Conservation (phyloP, 2,888 invertebrate genomes). For the Anoplius nigerrimus region DNA sequence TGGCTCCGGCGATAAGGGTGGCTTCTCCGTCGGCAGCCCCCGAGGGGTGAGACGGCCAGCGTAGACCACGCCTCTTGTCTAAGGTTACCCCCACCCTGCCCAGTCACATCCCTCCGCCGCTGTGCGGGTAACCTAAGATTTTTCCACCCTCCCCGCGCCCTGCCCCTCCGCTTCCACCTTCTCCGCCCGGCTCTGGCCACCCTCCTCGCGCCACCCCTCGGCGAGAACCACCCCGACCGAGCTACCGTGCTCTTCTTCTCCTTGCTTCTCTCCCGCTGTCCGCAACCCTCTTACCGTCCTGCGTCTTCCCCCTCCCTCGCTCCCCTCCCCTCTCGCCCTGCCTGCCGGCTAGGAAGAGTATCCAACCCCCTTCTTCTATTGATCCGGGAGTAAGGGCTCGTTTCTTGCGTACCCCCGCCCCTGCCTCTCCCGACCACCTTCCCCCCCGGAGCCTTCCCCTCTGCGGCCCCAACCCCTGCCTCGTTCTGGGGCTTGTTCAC, state of each 20-base stretch:
- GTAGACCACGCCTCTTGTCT: slow-evolving; percentile 73
- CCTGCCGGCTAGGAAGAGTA: slow-evolving; percentile 40
- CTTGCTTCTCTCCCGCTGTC: slow-evolving; percentile 8
- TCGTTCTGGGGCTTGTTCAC: too few relatives aligned
- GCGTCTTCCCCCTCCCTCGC: slow-evolving; percentile 29
- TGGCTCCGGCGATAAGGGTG: slow-evolving; percentile 49
- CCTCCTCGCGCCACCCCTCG: slow-evolving; percentile 24
- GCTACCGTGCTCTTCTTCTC: slow-evolving; percentile 6
- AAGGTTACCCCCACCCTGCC: slow-evolving; percentile 70
- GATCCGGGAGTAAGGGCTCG: slow-evolving; percentile 70
- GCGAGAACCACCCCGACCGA: slow-evolving; percentile 4
- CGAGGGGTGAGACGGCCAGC: slow-evolving; percentile 61
- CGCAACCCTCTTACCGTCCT: slow-evolving; percentile 45
- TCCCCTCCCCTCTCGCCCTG: slow-evolving; percentile 40
- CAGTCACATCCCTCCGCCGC: slow-evolving; percentile 52
- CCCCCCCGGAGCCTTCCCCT: not conserved
- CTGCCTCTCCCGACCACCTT: slow-evolving; percentile 9
- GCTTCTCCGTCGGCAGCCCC: slow-evolving; percentile 57
- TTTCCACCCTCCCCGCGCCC: slow-evolving; percentile 60
- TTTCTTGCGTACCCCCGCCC: slow-evolving; percentile 65
- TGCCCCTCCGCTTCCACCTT: slow-evolving; percentile 51
- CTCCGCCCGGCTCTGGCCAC: slow-evolving; percentile 27
- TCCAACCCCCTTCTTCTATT: slow-evolving; percentile 71
- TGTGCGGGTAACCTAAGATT: slow-evolving; percentile 67
- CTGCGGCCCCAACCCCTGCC: not conserved